Evolutionary conservation across 2,113 vertebrate genomes (phyloP).

Genomic region (Pavo muticus): DNA sequence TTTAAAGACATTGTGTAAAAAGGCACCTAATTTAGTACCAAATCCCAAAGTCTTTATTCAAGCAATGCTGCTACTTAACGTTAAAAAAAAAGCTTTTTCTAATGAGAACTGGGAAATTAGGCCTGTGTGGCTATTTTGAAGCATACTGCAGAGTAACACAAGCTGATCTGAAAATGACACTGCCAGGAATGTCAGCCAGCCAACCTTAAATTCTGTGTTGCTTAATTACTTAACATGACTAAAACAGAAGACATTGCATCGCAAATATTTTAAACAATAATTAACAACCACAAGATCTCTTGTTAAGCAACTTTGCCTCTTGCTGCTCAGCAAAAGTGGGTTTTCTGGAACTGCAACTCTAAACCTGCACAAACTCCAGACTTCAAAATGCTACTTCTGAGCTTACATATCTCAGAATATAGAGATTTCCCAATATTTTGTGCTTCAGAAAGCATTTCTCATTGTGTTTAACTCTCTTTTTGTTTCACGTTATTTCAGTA

Average conservation of each 20-base stretch:
- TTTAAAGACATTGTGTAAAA: background rate
- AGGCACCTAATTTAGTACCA: background rate
- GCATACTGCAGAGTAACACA: background rate
- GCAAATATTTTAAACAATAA: constrained; percentile 32
- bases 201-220: background rate
- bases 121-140: background rate
- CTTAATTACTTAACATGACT: background rate
- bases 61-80: background rate
- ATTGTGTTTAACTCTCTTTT: background rate
- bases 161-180: background rate
- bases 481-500: background rate
- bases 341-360: constrained; percentile 53
- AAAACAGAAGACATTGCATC: background rate
- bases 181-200: background rate
- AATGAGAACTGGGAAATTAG: background rate
- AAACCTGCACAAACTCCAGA: constrained; percentile 18
- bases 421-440: constrained; percentile 45
- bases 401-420: constrained; percentile 8
- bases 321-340: constrained; percentile 27
- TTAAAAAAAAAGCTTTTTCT: background rate
- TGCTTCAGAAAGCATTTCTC: constrained; percentile 11
- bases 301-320: background rate
- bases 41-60: background rate
- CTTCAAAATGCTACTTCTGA: constrained; percentile 54
- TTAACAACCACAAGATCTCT: constrained; percentile 25